Percentiles rank a stretch among this genome's conserved stretches.
Evolutionary conservation across 2,888 invertebrate species (phyloP).

Genomic region (Sceliomorpha sp.): DNA sequence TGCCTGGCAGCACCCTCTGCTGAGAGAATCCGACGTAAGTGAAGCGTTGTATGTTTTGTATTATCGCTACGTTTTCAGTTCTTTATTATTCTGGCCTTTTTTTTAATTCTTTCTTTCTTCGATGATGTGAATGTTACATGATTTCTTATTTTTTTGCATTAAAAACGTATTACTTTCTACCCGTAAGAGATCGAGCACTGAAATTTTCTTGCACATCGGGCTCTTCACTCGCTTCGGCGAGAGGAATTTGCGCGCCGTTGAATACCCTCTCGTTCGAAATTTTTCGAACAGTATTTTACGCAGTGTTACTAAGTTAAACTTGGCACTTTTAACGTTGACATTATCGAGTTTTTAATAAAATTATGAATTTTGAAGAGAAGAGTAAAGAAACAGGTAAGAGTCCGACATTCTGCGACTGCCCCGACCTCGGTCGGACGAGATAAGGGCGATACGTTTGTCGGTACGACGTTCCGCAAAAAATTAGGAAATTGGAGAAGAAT

Average conservation of each 20-base stretch:
- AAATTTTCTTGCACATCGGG: no score
- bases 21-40: constrained; percentile 42
- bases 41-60: constrained; percentile 50
- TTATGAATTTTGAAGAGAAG: background rate
- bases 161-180: constrained; percentile 7
- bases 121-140: constrained; percentile 34
- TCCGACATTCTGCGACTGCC: background rate
- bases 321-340: no score
- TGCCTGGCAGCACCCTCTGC: constrained; percentile 49
- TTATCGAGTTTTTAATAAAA: no score
- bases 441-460: background rate
- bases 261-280: no score
- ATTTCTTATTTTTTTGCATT: constrained; percentile 30
- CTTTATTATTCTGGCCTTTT: constrained; percentile 27
- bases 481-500: no score
- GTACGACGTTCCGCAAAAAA: no score
- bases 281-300: no score
- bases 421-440: constrained; percentile 19
- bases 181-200: no score
- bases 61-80: constrained; percentile 42
- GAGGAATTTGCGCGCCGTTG: no score
- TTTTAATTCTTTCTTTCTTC: constrained; percentile 28
- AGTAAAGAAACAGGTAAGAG: background rate
- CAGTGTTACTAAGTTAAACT: no score
- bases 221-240: no score